Evolutionary conservation across 2,113 vertebrate genomes (phyloP).

Genomic region (Neopipo cinnamomea): DNA sequence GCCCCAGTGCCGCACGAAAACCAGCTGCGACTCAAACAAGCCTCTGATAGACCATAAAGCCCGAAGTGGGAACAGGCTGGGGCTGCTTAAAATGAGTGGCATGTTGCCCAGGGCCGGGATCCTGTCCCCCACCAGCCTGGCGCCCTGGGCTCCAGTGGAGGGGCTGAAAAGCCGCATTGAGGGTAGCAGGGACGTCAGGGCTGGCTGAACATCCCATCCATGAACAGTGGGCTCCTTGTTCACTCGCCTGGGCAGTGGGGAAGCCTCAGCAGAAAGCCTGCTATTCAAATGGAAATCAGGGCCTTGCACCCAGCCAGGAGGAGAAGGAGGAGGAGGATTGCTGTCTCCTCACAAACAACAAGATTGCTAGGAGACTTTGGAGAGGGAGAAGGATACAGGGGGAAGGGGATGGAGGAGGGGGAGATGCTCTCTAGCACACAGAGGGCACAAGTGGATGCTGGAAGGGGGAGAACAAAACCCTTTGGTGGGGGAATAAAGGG

Average conservation of each 20-base stretch:
- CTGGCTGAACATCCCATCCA: conserved; percentile 75
- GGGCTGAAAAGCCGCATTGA: conserved; percentile 76
- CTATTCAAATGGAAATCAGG: conserved; percentile 82
- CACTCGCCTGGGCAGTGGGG: conserved; percentile 19
- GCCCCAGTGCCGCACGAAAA: background rate
- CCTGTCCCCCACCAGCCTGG: conserved; percentile 31
- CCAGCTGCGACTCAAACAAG: conserved; percentile 13
- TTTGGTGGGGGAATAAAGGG: background rate
- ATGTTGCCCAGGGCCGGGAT: background rate
- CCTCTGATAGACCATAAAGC: conserved; percentile 29
- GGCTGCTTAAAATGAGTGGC: conserved; percentile 51
- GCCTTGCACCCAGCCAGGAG: conserved; percentile 62
- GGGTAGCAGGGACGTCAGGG: conserved; percentile 53
- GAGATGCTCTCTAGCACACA: background rate
- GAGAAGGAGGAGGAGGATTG: conserved; percentile 32
- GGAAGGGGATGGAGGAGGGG: background rate
- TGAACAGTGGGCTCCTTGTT: conserved; percentile 78
- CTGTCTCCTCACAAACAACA: background rate
- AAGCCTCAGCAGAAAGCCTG: conserved; percentile 71
- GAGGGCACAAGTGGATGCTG: background rate
- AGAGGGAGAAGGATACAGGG: background rate
- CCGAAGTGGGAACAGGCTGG: conserved; percentile 50
- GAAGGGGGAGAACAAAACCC: background rate
- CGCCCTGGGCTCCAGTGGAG: background rate
- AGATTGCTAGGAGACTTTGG: background rate